A percentile compares a stretch with the other conserved stretches of the same genome.
phyloP scores from a whole-genome alignment of 2,797 vertebrate species.

The Psittacula echo region DNA sequence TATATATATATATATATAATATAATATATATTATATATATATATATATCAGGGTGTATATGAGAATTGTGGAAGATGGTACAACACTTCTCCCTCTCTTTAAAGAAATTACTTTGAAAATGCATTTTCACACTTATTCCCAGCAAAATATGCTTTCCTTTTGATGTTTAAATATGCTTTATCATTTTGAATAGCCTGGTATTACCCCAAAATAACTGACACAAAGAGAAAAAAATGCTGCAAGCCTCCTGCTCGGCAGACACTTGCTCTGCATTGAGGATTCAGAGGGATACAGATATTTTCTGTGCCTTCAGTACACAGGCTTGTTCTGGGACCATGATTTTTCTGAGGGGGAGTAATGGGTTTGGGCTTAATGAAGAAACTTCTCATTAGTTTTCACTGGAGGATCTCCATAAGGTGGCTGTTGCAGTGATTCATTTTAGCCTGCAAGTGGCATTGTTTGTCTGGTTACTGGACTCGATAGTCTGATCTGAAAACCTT shows the following conservation, averaged over 20 bases:
- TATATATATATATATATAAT: not conserved
- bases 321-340: not conserved
- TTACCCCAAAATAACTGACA: not conserved
- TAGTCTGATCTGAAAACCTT: not conserved
- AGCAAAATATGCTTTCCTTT: not conserved
- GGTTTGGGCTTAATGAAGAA: not conserved
- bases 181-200: not conserved
- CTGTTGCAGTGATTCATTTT: not conserved
- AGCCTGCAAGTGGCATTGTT: constrained; percentile 44
- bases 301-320: not conserved
- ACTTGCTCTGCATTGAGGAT: not conserved
- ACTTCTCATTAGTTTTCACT: not conserved
- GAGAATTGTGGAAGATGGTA: not conserved
- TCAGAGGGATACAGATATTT: not conserved
- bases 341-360: not conserved
- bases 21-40: not conserved
- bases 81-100: not conserved
- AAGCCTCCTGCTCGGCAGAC: not conserved
- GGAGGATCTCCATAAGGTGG: not conserved
- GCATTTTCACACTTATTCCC: not conserved
- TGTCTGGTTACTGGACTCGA: not conserved
- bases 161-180: not conserved
- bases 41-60: not conserved
- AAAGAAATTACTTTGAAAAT: not conserved
- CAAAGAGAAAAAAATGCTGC: not conserved